Evolutionary conservation across 2,113 vertebrate species (phyloP), one percentile per base, ranked within the genome.

Genomic region (Henicopernis longicauda): DNA sequence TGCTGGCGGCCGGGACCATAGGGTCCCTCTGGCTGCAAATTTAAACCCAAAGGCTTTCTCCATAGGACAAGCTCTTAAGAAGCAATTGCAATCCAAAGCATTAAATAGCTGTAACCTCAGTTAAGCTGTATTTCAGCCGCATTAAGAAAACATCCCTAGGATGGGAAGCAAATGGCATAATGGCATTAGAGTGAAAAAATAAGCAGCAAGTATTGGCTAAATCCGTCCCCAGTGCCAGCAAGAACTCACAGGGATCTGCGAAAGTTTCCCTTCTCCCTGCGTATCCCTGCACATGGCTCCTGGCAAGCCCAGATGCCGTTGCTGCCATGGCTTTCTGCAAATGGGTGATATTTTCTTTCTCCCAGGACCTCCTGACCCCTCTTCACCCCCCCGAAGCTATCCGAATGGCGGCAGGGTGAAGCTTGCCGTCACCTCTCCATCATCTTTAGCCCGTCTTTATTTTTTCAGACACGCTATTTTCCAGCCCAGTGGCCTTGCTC

Each of bases 401-500:
- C 58, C 11, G 8, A 77, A 70, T 16, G 9, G 20, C 1, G 14
- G 63, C 77, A 54, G 83, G 95, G 87, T 54, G 88, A 87, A 45
- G 77, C 93, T 87, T 1, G 2, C 74, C 32, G 49, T 80, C 21
- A 20, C 86, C 83, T 91, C 78, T 97, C 90, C 70, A 57, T 63
- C 92, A 95, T 92, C 82, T 93, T 81, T 79, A 93, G 66, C 58
- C 66, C 6, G 2, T 85, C 94, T 96, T 84, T 86, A 89, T 58
- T 82, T 86, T 91, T 94, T 55, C 85, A 90, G 66, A 70, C 88
- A 72, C 32, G 34, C 82, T 92, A 70, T 96, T 97, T 96, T 97
- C 95, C 93, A 96, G 96, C 84, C 96, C 94, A 97, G 92, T 87
- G 93, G 96, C 90, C 92, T 96, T 96, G 93, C 76, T 86, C 94